These are phyloP conservation scores for Irena cyanogastra DNA, from an alignment of 2,113 vertebrate species.

Conservation along the genomic window DNA sequence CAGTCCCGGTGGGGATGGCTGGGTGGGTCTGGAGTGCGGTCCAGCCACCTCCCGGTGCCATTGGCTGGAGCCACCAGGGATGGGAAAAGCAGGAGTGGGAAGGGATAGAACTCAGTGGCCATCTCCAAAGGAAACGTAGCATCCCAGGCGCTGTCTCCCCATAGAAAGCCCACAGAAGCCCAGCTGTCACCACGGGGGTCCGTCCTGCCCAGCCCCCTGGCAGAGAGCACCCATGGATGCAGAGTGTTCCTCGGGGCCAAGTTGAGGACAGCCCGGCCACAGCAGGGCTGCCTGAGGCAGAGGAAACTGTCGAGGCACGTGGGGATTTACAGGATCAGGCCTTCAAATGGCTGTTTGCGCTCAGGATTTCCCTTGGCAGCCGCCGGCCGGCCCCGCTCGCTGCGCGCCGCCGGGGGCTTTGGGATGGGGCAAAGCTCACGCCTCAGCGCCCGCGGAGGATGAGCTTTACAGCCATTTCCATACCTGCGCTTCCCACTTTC, in stretches of 20 bases:
- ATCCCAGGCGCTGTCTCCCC: not conserved
- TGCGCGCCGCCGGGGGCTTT: not conserved
- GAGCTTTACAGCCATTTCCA: conserved; percentile 26
- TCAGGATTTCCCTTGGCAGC: conserved; percentile 63
- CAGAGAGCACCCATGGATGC: not conserved
- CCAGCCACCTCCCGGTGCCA: rapidly evolving
- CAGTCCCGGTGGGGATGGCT: rapidly evolving
- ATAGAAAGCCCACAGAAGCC: not conserved
- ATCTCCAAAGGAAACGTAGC: not conserved
- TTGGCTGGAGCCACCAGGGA: not conserved
- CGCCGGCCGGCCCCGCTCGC: not conserved
- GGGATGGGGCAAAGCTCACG: conserved; percentile 13
- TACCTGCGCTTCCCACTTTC: conserved; percentile 41
- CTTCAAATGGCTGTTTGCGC: conserved; percentile 1
- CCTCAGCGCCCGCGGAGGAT: not conserved
- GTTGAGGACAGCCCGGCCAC: not conserved
- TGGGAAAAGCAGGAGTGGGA: not conserved
- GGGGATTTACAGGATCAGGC: not conserved
- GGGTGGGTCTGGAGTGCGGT: rapidly evolving
- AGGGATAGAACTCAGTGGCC: not conserved
- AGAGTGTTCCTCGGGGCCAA: not conserved
- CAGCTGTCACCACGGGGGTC: not conserved
- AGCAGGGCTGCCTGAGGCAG: not conserved
- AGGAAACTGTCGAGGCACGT: not conserved
- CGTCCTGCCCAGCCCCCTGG: not conserved